Evolutionary conservation across 1,140 invertebrate genomes (phyloP), one percentile per base, ranked within the genome.

Genomic region (Idris sp.): DNA sequence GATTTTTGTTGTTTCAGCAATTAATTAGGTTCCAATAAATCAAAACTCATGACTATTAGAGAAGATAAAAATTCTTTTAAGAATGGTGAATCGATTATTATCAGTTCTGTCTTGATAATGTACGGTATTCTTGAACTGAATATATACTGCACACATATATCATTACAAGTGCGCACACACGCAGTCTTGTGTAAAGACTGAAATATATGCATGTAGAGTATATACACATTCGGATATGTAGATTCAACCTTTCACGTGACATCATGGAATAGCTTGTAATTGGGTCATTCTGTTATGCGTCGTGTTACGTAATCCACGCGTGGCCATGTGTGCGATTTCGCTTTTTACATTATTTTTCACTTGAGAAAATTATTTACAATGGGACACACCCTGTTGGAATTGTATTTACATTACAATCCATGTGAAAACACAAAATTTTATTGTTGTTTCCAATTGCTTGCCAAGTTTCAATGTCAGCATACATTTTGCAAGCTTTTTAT

Each of bases 261-360:
- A 71, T 72, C 58, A 53, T 41, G 56, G 56, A 78, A 79, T 78
- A 72, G 44, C 44, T 71, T 13, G 44, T 74, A 79, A 83, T 83
- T 82, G 76, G 77, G 72, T 74, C 77, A 54, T 44, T 68, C 65
- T 49, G 64, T 79, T 78, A 68, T 74, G 38, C 40, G 11, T n/a
- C 56, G 40, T 41, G 68, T 79, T 67, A 71, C 49, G 43, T 74
- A 78, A 75, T 68, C 56, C 46, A 74, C 53, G 76, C 56, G 14
- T 48, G 38, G 18, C 19, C 38, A 67, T 56, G 44, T 51, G 64
- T 48, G 64, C 16, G 53, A 67, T 51, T 56, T 43, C 14, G 64
- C 64, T 58, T 68, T 58, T 68, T 58, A 68, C 64, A 58, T 58
- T 41, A 51, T 56, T 68, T 68, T 68, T 38, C 46, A 58, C 53